Base-by-base conservation (phyloP, 2,888 invertebrate genomes). In the Eurytoma californica region DNA sequence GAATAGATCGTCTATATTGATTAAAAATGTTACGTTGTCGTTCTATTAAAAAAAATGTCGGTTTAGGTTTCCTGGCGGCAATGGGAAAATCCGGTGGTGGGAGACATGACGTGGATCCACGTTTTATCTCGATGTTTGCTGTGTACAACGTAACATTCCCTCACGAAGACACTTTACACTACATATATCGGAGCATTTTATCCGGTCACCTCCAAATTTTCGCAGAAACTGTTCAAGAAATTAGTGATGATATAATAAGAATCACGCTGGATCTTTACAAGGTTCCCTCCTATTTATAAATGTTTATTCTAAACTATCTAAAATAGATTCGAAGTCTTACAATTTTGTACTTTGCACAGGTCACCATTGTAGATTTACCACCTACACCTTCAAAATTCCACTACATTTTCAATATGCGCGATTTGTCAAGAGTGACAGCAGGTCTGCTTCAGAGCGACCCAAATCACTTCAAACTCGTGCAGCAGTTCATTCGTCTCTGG, bases 311-410 rank as follows among this genome's bases (percentile, higher is more conserved):
- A 53, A 53, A n/a, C 2, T 53, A n/a, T 53, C 53, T 49, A 13
- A 24, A 24, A 24, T 2, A 24, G 24, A 49, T 49, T 49, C 3
- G 49, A 49, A 13, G 14, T n/a, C 0, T n/a, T 14, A 53, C 5
- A 53, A 3, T 53, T n/a, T 53, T 16, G n/a, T 14, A n/a, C 65
- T 28, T 69, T 63, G 79, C 86, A 30, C 87, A 95, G 95, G 92
- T 92, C 84, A 92, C 96, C 58, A 93, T 95, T 80, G 91, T 92
- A 24, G 95, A 96, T 81, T 91, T 98, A 73, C 96, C 97, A 0
- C 97, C 97, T 1, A 98, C 97, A 0, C 98, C 98, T 0, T 95
- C 95, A 5, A 97, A 97, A 90, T 98, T 98, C 91, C 97, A 98
- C 91, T 98, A 98, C 91, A 96, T 97, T 84, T 98, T 97, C 91